Percentiles rank a stretch among this genome's conserved stretches.
These are phyloP conservation scores for Drosophila willistoni DNA, from an alignment of 1,140 invertebrate species.

Conservation along the genomic window DNA sequence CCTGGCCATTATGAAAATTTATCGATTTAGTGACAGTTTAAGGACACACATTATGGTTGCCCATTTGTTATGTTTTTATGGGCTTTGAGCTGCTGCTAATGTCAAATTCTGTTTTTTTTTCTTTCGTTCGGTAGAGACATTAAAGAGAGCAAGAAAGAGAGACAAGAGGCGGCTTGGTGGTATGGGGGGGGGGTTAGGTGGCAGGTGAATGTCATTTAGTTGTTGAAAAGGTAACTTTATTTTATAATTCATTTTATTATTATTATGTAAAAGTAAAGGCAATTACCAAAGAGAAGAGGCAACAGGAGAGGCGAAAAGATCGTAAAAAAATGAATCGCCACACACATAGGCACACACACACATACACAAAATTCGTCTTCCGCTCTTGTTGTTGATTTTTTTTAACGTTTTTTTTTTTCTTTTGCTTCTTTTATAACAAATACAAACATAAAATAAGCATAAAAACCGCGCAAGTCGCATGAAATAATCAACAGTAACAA, in stretches of 20 bases:
- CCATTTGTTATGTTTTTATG: slow-evolving; percentile 81
- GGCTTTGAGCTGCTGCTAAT: slow-evolving; percentile 75
- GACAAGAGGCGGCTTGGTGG: neutral
- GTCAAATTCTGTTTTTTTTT: slow-evolving; percentile 45
- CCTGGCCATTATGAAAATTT: slow-evolving; percentile 80
- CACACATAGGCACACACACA: neutral
- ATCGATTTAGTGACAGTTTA: slow-evolving; percentile 81
- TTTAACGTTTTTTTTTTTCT: slow-evolving; percentile 12
- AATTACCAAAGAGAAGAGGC: slow-evolving; percentile 62
- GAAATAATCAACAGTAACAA: slow-evolving; percentile 80
- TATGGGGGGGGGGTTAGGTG: slow-evolving; percentile 3
- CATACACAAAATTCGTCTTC: slow-evolving; percentile 45
- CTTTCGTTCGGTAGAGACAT: slow-evolving; percentile 66
- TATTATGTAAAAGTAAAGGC: slow-evolving; percentile 77
- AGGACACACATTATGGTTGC: slow-evolving; percentile 77
- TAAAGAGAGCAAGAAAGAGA: slow-evolving; percentile 48
- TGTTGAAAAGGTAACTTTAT: slow-evolving; percentile 74
- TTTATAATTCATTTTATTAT: slow-evolving; percentile 81
- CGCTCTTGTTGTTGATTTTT: slow-evolving; percentile 23
- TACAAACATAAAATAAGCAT: slow-evolving; percentile 80
- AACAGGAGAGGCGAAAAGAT: slow-evolving; percentile 38
- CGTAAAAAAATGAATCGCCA: slow-evolving; percentile 46
- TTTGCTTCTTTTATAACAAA: slow-evolving; percentile 65
- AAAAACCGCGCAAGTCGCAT: slow-evolving; percentile 73
- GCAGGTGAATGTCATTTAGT: slow-evolving; percentile 61